Evolutionary conservation across 2,888 invertebrate genomes (phyloP).

Genomic region (Endomychus coccineus): DNA sequence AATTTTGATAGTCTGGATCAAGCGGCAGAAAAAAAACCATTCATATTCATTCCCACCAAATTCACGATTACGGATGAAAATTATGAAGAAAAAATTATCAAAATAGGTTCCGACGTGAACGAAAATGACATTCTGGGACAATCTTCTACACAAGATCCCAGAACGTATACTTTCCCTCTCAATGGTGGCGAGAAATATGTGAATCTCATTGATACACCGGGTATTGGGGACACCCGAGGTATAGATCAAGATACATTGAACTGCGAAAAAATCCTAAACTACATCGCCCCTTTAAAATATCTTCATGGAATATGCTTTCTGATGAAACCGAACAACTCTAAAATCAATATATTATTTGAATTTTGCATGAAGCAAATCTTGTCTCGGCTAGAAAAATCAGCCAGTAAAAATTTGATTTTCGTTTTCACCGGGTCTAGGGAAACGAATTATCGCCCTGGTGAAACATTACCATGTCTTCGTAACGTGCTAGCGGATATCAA

Average conservation of each 20-base stretch:
- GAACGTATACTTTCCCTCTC: slow-evolving; percentile 21
- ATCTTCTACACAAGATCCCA: slow-evolving; percentile 19
- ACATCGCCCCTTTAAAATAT: slow-evolving; percentile 30
- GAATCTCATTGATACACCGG: slow-evolving; percentile 37
- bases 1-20: slow-evolving; percentile 22
- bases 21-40: slow-evolving; percentile 24
- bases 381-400: slow-evolving; percentile 36
- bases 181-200: slow-evolving; percentile 19
- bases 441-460: slow-evolving; percentile 32
- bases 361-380: slow-evolving; percentile 37
- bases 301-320: slow-evolving; percentile 36
- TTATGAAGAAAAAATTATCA: slow-evolving; percentile 19
- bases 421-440: slow-evolving; percentile 35
- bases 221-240: slow-evolving; percentile 33
- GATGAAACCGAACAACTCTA: slow-evolving; percentile 31
- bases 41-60: slow-evolving; percentile 30
- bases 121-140: slow-evolving; percentile 16
- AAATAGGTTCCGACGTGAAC: slow-evolving; percentile 26
- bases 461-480: slow-evolving; percentile 29
- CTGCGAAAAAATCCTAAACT: slow-evolving; percentile 33
- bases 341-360: slow-evolving; percentile 32
- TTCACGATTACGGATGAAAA: slow-evolving; percentile 28
- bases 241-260: slow-evolving; percentile 27
- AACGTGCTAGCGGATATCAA: slow-evolving; percentile 27
- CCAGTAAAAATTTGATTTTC: slow-evolving; percentile 36